A percentile compares a stretch with the other conserved stretches of the same genome.
Conservation (phyloP, 2,797 vertebrate species). For the Helicolenus hilgendorfi region DNA sequence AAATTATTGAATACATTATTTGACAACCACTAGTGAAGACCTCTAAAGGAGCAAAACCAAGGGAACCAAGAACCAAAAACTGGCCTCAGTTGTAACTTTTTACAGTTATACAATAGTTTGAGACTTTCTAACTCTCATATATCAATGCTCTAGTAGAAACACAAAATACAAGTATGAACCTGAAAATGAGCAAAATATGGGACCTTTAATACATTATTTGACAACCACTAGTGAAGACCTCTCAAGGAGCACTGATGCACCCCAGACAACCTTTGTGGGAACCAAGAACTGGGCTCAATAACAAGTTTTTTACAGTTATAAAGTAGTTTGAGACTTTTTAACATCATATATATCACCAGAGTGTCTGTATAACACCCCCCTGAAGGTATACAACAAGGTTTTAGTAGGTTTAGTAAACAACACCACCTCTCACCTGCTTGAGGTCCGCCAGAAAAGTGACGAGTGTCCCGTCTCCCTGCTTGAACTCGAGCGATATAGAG, state of each 20-base stretch:
- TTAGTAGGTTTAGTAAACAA: too few relatives aligned
- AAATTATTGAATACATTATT: neutral
- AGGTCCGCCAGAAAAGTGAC: conserved; percentile 96
- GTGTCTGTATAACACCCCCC: neutral
- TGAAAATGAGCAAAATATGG: too few relatives aligned
- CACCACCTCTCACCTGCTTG: conserved; percentile 95
- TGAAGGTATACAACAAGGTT: neutral
- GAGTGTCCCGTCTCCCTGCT: conserved; percentile 94
- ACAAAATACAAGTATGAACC: too few relatives aligned
- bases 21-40: neutral
- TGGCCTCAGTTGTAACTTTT: too few relatives aligned
- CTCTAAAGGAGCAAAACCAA: too few relatives aligned
- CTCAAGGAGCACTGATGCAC: too few relatives aligned
- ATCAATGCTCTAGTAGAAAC: too few relatives aligned
- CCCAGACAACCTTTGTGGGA: neutral
- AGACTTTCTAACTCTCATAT: too few relatives aligned
- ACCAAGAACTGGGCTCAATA: neutral
- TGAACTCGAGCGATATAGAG: conserved; percentile 94
- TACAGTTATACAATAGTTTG: too few relatives aligned
- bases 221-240: too few relatives aligned
- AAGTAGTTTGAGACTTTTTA: neutral
- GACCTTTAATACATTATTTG: too few relatives aligned
- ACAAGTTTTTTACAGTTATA: neutral
- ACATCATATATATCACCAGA: neutral
- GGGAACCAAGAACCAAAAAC: too few relatives aligned